Evolutionary conservation across 2,797 vertebrate species (phyloP), one percentile per base, ranked within the genome.

Genomic region (Salmo trutta): DNA sequence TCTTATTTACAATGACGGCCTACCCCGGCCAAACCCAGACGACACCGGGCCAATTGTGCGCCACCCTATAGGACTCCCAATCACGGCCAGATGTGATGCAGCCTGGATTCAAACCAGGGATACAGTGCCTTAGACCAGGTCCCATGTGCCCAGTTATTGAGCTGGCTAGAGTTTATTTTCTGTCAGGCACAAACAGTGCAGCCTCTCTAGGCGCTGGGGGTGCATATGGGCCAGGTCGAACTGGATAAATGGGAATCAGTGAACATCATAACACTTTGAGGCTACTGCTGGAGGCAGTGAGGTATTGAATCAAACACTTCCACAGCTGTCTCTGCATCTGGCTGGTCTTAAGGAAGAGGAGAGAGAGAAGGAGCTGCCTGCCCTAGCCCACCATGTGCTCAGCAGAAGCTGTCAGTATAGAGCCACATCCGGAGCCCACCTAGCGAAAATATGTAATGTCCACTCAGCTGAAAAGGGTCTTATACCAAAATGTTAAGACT

Each of bases 261-360:
- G 52, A 73, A 19, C 53, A 72, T 24, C 47, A 19, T 56, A 73
- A 53, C 53, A 31, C 24, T 15, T 14, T 33, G 71, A 52, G 52
- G 51, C 16, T 56, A 14, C 41, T n/a, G 7, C 15, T 15, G 27
- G 73, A 62, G 12, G 19, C 73, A 64, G 68, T 59, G 29, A 67
- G 29, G 53, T 31, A 24, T 19, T 16, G 27, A 56, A 71, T 47
- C 54, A 52, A 47, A 69, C 24, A 8, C 12, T 19, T n/a, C 24
- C 75, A 73, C 75, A 81, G 66, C 67, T 81, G 79, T 66, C 68
- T 53, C 52, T 17, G 75, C 79, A 81, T 77, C 79, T 81, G 72
- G 67, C 31, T 65, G 19, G 41, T 31, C 19, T 77, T 81, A 75
- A 75, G 54, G 33, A 75, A 71, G 56, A 29, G 15, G 10, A 73